phyloP scores from a whole-genome alignment of 2,888 invertebrate genomes.

The Eudasyphora cyanicolor region DNA sequence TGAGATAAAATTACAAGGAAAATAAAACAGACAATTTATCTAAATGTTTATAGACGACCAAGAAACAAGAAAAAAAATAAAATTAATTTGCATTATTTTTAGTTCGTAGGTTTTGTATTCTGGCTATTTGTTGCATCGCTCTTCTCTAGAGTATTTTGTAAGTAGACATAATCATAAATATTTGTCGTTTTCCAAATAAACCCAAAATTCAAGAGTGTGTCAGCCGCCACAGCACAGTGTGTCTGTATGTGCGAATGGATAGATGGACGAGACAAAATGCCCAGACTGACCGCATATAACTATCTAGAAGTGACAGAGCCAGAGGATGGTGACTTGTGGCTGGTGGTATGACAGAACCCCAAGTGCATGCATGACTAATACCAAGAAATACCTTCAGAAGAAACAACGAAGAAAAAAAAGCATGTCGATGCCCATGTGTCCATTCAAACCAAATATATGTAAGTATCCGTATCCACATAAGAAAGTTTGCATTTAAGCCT shows the following conservation, averaged over 20 bases:
- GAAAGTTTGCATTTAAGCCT: background rate
- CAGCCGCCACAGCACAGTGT: background rate
- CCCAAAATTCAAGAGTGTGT: background rate
- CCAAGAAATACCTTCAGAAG: constrained; percentile 62
- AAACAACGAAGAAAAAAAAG: background rate
- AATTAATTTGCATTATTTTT: constrained; percentile 32
- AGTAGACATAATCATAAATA: constrained; percentile 43
- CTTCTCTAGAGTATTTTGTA: too few relatives aligned
- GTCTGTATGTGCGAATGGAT: background rate
- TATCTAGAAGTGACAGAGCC: background rate
- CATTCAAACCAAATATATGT: constrained; percentile 4
- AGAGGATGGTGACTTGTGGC: too few relatives aligned
- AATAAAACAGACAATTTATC: constrained; percentile 31
- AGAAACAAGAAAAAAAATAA: background rate
- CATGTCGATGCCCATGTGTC: background rate
- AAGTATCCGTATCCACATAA: background rate
- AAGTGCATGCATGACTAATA: constrained; percentile 64
- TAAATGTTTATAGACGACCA: constrained; percentile 24
- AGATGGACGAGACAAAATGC: too few relatives aligned
- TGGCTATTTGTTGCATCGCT: background rate
- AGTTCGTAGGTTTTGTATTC: background rate
- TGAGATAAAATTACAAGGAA: background rate
- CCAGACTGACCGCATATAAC: too few relatives aligned
- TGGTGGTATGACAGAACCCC: constrained; percentile 27
- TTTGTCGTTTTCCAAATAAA: constrained; percentile 39